Evolutionary conservation across 2,113 vertebrate species (phyloP).

Genomic region (Podocnemis expansa): DNA sequence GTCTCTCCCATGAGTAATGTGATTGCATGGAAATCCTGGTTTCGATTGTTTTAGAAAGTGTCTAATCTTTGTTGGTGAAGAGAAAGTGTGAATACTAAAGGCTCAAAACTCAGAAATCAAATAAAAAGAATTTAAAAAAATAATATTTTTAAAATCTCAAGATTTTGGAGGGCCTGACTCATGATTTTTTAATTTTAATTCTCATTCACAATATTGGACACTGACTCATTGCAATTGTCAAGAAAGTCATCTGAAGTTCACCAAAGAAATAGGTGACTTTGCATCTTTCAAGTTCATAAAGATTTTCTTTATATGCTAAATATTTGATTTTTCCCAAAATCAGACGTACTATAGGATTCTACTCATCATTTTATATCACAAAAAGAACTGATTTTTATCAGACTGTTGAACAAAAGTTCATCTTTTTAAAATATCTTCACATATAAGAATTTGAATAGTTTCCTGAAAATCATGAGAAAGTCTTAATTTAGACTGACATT

Average conservation of each 20-base stretch:
- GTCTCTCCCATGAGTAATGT: not conserved
- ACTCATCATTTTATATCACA: slow-evolving; percentile 37
- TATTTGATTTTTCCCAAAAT: slow-evolving; percentile 38
- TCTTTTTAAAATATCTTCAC: not conserved
- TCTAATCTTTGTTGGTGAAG: not conserved
- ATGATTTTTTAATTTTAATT: not conserved
- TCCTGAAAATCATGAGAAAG: slow-evolving; percentile 1
- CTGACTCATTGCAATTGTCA: not conserved
- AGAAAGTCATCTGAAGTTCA: not conserved
- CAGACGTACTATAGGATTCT: slow-evolving; percentile 12
- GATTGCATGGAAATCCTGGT: not conserved
- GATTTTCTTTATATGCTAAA: slow-evolving; percentile 1
- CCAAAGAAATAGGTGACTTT: not conserved
- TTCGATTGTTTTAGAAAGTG: not conserved
- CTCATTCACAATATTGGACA: not conserved
- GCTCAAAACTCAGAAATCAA: not conserved
- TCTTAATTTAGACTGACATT: not conserved
- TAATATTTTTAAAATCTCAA: not conserved
- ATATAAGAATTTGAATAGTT: not conserved
- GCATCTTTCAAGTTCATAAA: not conserved
- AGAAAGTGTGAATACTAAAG: not conserved
- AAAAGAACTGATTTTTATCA: slow-evolving; percentile 49
- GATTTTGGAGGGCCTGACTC: not conserved
- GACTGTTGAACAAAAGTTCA: not conserved
- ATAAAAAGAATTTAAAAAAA: not conserved